Conservation (phyloP, 2,888 invertebrate genomes). For the Pseudoips prasinana region DNA sequence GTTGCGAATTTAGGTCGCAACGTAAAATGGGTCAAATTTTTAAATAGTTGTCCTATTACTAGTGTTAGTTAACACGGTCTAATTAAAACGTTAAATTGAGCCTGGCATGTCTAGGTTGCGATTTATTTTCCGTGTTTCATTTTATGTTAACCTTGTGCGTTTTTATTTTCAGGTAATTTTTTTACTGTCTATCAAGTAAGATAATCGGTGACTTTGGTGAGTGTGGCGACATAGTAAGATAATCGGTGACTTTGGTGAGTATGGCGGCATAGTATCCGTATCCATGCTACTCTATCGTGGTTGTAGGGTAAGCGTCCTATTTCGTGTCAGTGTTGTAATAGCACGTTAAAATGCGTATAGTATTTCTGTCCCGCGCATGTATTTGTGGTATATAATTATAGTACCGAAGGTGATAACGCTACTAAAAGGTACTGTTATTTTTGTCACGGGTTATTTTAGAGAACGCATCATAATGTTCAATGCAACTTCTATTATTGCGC, state of each 20-base stretch:
- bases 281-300: slow-evolving; percentile 40
- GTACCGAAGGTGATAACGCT: slow-evolving; percentile 72
- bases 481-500: slow-evolving; percentile 49
- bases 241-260: slow-evolving; percentile 26
- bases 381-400: slow-evolving; percentile 53
- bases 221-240: slow-evolving; percentile 32
- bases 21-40: slow-evolving; percentile 66
- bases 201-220: slow-evolving; percentile 21
- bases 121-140: slow-evolving; percentile 31
- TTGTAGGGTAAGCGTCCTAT: slow-evolving; percentile 44
- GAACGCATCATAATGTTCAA: slow-evolving; percentile 58
- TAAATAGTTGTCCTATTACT: slow-evolving; percentile 65
- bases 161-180: slow-evolving; percentile 68
- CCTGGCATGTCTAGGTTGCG: slow-evolving; percentile 37
- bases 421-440: slow-evolving; percentile 61
- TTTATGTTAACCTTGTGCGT: slow-evolving; percentile 48
- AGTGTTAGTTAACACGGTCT: slow-evolving; percentile 70
- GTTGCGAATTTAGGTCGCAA: slow-evolving; percentile 71
- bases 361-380: slow-evolving; percentile 61
- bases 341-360: slow-evolving; percentile 51
- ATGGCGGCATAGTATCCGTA: slow-evolving; percentile 30
- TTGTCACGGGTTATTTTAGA: slow-evolving; percentile 69
- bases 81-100: slow-evolving; percentile 61
- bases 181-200: slow-evolving; percentile 33
- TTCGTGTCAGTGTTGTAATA: slow-evolving; percentile 54